Percentiles rank a stretch among this genome's conserved stretches.
These are phyloP conservation scores for Aphaenogaster ashmeadi DNA, from an alignment of 1,140 invertebrate genomes.

Conservation along the genomic window DNA sequence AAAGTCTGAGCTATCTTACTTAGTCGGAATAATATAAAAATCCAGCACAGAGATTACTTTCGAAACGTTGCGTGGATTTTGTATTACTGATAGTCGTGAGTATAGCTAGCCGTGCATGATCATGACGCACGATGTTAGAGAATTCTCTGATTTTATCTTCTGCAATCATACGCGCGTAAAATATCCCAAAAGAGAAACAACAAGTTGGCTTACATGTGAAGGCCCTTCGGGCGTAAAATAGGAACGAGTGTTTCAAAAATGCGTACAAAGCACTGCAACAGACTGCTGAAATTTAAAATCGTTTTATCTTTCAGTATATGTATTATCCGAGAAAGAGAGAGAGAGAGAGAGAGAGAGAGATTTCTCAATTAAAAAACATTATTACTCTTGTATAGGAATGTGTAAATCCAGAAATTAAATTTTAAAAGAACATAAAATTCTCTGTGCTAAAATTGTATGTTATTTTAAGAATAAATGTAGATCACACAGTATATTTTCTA, in stretches of 20 bases:
- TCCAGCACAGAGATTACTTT: not conserved
- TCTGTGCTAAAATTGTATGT: not conserved
- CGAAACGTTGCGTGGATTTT: conserved; percentile 8
- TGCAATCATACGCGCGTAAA: conserved; percentile 22
- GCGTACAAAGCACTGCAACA: not conserved
- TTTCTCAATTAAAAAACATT: conserved; percentile 37
- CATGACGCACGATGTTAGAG: not conserved
- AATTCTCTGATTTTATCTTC: conserved; percentile 50
- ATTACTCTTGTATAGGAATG: not conserved
- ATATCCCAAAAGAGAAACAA: conserved; percentile 26
- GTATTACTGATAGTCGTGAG: not conserved
- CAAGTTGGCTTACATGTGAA: conserved; percentile 15
- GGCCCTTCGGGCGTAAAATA: conserved; percentile 17
- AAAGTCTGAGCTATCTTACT: not conserved
- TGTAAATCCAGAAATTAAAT: not conserved
- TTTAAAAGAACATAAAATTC: not conserved
- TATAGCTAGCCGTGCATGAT: not conserved
- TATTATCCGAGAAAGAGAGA: not conserved
- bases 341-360: not conserved
- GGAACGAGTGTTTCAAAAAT: conserved; percentile 38
- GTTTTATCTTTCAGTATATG: not conserved
- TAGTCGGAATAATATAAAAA: not conserved
- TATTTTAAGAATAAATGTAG: conserved; percentile 9
- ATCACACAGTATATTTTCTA: not conserved
- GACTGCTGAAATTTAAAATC: conserved; percentile 20